phyloP scores from a whole-genome alignment of 2,888 invertebrate genomes.

The Epirrhoe tristata region DNA sequence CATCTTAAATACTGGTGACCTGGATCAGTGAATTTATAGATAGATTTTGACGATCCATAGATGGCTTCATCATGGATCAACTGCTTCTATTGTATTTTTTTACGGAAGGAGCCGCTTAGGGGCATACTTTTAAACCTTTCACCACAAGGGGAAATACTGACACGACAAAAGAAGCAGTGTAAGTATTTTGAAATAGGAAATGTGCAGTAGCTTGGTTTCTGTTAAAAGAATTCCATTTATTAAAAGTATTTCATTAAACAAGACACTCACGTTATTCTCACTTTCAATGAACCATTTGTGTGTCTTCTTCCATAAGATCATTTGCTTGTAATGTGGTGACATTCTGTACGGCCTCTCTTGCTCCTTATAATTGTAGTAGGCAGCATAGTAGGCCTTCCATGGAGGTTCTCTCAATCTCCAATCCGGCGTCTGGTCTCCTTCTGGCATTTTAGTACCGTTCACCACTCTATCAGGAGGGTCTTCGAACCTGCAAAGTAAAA shows the following conservation, averaged over 20 bases:
- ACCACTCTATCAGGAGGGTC: background rate
- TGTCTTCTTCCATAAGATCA: background rate
- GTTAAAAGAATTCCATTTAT: no score
- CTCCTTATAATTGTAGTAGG: background rate
- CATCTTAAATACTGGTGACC: no score
- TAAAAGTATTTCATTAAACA: background rate
- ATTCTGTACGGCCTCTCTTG: constrained; percentile 16
- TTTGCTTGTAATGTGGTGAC: constrained; percentile 13
- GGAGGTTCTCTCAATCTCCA: constrained; percentile 6
- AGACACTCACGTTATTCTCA: background rate
- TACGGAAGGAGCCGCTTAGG: no score
- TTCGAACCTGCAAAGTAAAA: background rate
- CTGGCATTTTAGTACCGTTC: constrained; percentile 7
- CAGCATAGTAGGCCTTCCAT: background rate
- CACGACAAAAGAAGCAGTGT: no score
- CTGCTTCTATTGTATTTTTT: no score
- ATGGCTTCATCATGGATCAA: no score
- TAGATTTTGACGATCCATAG: no score
- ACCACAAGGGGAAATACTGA: no score
- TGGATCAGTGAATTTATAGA: no score
- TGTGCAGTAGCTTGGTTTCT: no score
- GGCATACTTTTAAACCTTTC: no score
- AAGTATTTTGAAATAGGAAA: no score
- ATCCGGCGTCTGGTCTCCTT: background rate
- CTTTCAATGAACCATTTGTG: background rate